Percentiles rank a stretch among this genome's conserved stretches.
phyloP scores from a whole-genome alignment of 2,888 invertebrate genomes.

The Operophtera brumata region DNA sequence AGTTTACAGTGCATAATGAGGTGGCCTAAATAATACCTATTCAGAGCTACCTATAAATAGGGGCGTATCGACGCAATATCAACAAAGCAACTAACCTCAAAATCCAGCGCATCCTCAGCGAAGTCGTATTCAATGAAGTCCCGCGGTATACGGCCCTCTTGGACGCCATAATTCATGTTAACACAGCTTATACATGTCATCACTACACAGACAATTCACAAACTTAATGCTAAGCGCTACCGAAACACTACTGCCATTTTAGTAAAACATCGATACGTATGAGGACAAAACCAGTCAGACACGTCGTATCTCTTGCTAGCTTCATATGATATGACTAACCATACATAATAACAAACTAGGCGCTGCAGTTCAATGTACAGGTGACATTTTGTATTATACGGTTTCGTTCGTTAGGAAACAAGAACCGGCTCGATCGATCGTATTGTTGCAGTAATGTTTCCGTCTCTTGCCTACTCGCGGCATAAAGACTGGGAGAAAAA shows the following conservation, averaged over 20 bases:
- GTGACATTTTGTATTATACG: not conserved
- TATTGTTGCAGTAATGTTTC: not conserved
- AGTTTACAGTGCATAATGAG: too few species aligned
- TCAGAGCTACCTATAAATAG: not conserved
- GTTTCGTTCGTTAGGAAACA: not conserved
- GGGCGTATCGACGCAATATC: slow-evolving; percentile 15
- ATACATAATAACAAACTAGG: too few species aligned
- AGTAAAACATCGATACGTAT: slow-evolving; percentile 17
- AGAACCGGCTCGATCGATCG: slow-evolving; percentile 1
- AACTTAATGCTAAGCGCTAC: slow-evolving; percentile 13
- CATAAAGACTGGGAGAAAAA: not conserved
- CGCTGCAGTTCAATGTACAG: slow-evolving; percentile 5
- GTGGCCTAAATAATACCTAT: not conserved
- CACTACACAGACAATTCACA: slow-evolving; percentile 29
- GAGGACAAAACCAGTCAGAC: not conserved
- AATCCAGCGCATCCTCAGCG: slow-evolving; percentile 73
- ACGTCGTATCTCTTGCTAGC: too few species aligned
- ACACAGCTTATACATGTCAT: slow-evolving; percentile 65
- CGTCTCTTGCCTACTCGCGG: slow-evolving; percentile 7
- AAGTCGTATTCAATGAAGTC: slow-evolving; percentile 72
- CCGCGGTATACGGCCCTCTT: slow-evolving; percentile 64
- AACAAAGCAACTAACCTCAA: slow-evolving; percentile 63
- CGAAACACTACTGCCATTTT: slow-evolving; percentile 19
- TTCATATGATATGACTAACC: not conserved
- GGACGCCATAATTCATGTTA: slow-evolving; percentile 64